Conservation (phyloP, 2,888 invertebrate species). For the Pilophorus perplexus region DNA sequence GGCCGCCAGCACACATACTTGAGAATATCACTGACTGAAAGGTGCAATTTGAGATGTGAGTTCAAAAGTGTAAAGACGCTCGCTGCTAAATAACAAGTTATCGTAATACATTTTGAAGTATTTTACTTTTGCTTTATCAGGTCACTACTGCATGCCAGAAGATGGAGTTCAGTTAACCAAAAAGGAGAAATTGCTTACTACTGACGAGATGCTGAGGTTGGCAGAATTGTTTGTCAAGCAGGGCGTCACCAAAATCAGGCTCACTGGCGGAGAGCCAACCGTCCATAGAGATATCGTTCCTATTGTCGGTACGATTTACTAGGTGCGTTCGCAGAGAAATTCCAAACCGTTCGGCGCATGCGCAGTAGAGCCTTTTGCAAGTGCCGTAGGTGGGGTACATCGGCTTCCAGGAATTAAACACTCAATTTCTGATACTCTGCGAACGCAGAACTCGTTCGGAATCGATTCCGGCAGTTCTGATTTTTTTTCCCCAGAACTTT, state of each 20-base stretch:
- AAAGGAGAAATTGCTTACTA: conserved; percentile 69
- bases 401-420: no score
- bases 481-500: no score
- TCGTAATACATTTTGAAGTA: no score
- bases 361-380: no score
- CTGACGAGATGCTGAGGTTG: conserved; percentile 76
- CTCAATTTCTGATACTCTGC: no score
- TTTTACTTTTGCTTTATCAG: no score
- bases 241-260: conserved; percentile 87
- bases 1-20: conserved; percentile 89
- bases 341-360: neutral
- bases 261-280: conserved; percentile 97
- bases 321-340: neutral
- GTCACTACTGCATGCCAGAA: conserved; percentile 97
- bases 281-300: conserved; percentile 81
- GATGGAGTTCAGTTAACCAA: conserved; percentile 85
- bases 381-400: no score
- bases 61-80: no score
- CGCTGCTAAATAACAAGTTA: no score
- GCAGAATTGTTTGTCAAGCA: conserved; percentile 80
- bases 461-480: no score
- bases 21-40: conserved; percentile 92
- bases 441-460: no score
- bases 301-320: conserved; percentile 66
- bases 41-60: conserved; percentile 95